Base-by-base conservation (phyloP, 2,888 invertebrate genomes). In the Cremastobaeus sp. region DNA sequence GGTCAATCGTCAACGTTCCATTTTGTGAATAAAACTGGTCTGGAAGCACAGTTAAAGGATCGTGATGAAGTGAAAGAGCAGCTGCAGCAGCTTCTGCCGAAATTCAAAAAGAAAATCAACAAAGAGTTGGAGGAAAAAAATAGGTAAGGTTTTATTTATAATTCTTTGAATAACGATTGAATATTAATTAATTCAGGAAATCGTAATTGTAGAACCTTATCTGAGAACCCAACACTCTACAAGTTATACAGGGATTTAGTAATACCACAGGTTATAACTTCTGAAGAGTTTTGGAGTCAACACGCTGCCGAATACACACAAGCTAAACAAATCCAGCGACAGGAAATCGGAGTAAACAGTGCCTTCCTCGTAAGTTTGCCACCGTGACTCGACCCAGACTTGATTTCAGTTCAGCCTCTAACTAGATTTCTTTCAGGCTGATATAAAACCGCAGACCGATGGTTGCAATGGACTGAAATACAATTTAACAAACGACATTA, bases 231-330 rank as follows among this genome's bases (percentile, higher is more conserved):
- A 3, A 93, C 93, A 71, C 89, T 99, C 55, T 92, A 97, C 83
- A 96, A 97, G 89, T 90, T 99, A 74, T 99, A 99, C 88, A 95
- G 96, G 89, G 98, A 99, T 89, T 91, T 99, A 82, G 99, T 99
- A 11, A 96, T 96, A 87, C 96, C 97, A 34, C 95, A 97, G 88
- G 96, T 99, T 35, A 93, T 99, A 78, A 93, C 95, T 39, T 95
- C 98, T 57, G 98, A 99, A 86, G 99, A 99, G 87, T 99, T 99
- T 89, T 99, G 99, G 99, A 92, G 93, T 47, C 95, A 95, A 76
- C 95, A 96, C 83, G 96, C 95, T 30, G 88, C 92, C 2, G 92
- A 93, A 78, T 94, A 95, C 86, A 93, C 94, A 0, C 89, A 91
- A 75, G 92, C 93, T 78, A 93, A 92, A 74, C 92, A 91, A 84